A percentile compares a stretch with the other conserved stretches of the same genome.
phyloP scores from a whole-genome alignment of 2,797 vertebrate species.

The Lacerta agilis region DNA sequence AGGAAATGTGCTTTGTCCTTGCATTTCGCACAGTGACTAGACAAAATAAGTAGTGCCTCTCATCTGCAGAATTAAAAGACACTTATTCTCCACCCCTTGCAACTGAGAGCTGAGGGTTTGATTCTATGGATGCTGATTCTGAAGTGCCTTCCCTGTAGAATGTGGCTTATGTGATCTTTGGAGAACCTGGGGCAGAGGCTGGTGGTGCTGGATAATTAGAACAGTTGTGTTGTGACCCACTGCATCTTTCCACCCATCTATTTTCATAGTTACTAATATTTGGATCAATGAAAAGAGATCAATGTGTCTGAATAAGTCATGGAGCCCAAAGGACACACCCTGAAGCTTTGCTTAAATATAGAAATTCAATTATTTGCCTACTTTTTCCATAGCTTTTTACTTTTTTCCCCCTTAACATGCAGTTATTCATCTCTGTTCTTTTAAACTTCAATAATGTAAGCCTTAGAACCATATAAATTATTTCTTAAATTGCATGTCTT shows the following conservation, averaged over 20 bases:
- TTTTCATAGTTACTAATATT: background rate
- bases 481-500: constrained; percentile 11
- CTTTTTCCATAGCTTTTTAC: background rate
- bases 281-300: background rate
- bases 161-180: too few relatives aligned
- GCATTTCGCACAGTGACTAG: too few relatives aligned
- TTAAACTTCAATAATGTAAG: background rate
- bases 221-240: too few relatives aligned
- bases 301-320: background rate
- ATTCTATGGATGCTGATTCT: too few relatives aligned
- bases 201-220: background rate
- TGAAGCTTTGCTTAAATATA: background rate
- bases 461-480: constrained; percentile 43
- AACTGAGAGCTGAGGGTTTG: too few relatives aligned
- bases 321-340: background rate
- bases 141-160: too few relatives aligned
- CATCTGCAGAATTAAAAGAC: too few relatives aligned
- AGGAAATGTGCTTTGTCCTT: too few relatives aligned
- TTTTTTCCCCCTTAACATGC: background rate
- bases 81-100: too few relatives aligned
- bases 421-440: background rate
- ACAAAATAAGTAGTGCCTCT: too few relatives aligned
- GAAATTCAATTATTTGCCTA: background rate
- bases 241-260: background rate
- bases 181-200: too few relatives aligned